Evolutionary conservation across 1,140 invertebrate genomes (phyloP).

Genomic region (Steinernema khuongi): DNA sequence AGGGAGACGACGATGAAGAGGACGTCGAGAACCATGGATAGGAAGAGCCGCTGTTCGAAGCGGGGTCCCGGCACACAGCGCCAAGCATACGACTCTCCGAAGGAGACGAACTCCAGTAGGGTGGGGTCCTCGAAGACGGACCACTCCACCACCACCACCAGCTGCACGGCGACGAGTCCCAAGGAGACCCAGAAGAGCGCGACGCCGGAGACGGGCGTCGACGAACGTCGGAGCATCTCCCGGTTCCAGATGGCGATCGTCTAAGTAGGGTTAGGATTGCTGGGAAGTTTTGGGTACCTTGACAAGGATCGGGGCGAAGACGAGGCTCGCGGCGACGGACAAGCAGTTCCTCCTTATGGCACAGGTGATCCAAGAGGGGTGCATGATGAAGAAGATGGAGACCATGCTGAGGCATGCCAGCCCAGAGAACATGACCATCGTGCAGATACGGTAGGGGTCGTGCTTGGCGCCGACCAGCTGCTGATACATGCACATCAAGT

Average conservation of each 20-base stretch:
- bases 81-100: constrained; percentile 28
- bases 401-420: constrained; percentile 32
- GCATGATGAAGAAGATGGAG: constrained; percentile 46
- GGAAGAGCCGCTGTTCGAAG: constrained; percentile 31
- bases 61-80: constrained; percentile 32
- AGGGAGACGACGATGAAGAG: constrained; percentile 27
- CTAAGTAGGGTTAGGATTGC: constrained; percentile 13
- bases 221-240: background rate
- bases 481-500: constrained; percentile 47
- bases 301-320: constrained; percentile 44
- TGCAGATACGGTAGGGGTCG: constrained; percentile 41
- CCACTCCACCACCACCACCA: constrained; percentile 34
- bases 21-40: constrained; percentile 24
- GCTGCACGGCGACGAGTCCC: constrained; percentile 32
- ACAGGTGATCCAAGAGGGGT: constrained; percentile 42
- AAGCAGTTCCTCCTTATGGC: constrained; percentile 34
- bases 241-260: constrained; percentile 29
- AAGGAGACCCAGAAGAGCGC: constrained; percentile 32
- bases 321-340: constrained; percentile 35
- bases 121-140: constrained; percentile 29
- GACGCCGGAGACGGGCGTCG: background rate
- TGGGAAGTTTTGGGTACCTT: constrained; percentile 22
- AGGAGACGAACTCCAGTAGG: constrained; percentile 25
- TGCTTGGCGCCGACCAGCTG: constrained; percentile 31
- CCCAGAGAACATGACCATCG: constrained; percentile 37